phyloP scores from a whole-genome alignment of 2,113 vertebrate genomes.

The Morone saxatilis region DNA sequence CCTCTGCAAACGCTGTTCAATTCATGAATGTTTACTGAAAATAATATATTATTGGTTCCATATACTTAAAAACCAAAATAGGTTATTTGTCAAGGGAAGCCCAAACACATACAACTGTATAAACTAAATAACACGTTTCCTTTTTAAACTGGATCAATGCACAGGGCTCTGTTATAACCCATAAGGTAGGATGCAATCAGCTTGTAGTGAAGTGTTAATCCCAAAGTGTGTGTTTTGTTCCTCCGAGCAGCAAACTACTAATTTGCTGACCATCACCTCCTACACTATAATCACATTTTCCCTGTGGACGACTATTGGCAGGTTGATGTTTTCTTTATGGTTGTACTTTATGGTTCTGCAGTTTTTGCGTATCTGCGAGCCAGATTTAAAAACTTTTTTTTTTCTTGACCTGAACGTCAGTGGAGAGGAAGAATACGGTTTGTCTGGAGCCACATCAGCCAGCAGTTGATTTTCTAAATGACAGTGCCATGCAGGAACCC shows the following conservation, averaged over 20 bases:
- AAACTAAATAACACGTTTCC: no score
- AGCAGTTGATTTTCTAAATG: conserved; percentile 58
- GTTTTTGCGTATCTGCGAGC: conserved; percentile 20
- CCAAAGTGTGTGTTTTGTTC: conserved; percentile 18
- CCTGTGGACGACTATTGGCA: conserved; percentile 27
- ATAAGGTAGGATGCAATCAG: background rate
- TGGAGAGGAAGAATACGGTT: conserved; percentile 15
- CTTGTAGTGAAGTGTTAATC: conserved; percentile 35
- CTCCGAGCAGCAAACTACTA: conserved; percentile 22
- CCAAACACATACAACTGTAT: no score
- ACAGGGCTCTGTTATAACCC: background rate
- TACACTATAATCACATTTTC: conserved; percentile 47
- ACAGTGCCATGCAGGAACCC: conserved; percentile 24
- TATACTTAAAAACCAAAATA: no score
- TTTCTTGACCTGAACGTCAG: conserved; percentile 8
- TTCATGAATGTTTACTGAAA: no score
- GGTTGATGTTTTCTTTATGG: conserved; percentile 44
- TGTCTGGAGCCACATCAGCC: conserved; percentile 66
- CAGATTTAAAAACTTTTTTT: conserved; percentile 16
- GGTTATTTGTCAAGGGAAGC: no score
- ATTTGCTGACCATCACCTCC: conserved; percentile 37
- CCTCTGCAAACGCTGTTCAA: no score
- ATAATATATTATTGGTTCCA: no score
- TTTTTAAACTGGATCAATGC: conserved; percentile 10
- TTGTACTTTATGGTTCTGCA: conserved; percentile 27